phyloP scores from a whole-genome alignment of 2,888 invertebrate species.

The Diaprepes abbreviatus region DNA sequence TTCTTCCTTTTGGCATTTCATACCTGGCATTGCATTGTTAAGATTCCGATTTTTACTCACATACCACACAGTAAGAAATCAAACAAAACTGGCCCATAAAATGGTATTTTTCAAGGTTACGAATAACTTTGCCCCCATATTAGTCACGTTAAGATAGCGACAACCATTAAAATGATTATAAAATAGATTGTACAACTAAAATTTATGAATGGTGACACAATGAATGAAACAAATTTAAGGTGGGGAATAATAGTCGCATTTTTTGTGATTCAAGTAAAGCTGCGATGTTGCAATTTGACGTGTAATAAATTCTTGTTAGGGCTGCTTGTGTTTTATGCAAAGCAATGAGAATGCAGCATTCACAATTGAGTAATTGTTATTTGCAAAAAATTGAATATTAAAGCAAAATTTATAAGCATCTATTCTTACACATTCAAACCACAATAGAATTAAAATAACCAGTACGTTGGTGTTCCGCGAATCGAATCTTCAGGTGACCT shows the following conservation, averaged over 20 bases:
- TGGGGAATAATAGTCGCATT: constrained; percentile 7
- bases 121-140: not conserved
- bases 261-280: not conserved
- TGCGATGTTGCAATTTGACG: constrained; percentile 1
- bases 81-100: not conserved
- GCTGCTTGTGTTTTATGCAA: not conserved
- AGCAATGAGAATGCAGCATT: too few species aligned
- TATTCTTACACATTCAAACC: too few species aligned
- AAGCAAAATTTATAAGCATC: too few species aligned
- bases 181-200: constrained; percentile 7
- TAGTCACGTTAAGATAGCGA: not conserved
- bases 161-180: not conserved
- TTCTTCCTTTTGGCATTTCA: too few species aligned
- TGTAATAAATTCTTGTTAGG: constrained; percentile 6
- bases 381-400: too few species aligned
- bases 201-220: constrained; percentile 8
- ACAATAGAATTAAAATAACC: too few species aligned
- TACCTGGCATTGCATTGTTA: too few species aligned
- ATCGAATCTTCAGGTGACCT: too few species aligned
- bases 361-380: too few species aligned
- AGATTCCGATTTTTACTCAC: too few species aligned
- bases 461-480: too few species aligned
- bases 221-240: constrained; percentile 14
- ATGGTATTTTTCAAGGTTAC: not conserved
- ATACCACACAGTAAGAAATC: not conserved